Evolutionary conservation across 1,140 invertebrate species (phyloP).

Genomic region (Rhynchophorus ferrugineus): DNA sequence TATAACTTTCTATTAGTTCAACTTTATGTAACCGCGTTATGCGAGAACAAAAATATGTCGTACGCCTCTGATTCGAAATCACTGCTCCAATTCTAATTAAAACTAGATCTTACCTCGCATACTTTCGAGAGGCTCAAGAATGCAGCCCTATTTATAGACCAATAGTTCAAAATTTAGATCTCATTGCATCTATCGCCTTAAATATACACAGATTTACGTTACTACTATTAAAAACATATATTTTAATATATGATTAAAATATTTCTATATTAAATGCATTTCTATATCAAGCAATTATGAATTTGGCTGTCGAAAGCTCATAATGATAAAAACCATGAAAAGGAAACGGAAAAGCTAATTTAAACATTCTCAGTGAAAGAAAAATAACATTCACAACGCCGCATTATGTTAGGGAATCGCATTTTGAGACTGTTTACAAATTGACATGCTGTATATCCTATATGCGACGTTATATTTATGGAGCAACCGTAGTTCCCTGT

Average conservation of each 20-base stretch:
- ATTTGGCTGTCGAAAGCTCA: too few relatives aligned
- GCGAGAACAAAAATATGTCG: not conserved
- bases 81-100: conserved; percentile 9
- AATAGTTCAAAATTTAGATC: conserved; percentile 9
- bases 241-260: too few relatives aligned
- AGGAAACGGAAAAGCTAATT: not conserved
- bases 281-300: too few relatives aligned
- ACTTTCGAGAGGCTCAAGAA: conserved; percentile 2
- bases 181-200: conserved; percentile 6
- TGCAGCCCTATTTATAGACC: conserved; percentile 5
- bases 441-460: not conserved
- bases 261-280: too few relatives aligned
- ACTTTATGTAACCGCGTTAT: too few relatives aligned
- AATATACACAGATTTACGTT: too few relatives aligned
- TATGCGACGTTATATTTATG: conserved; percentile 1
- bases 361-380: not conserved
- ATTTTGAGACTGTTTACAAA: not conserved
- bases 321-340: too few relatives aligned
- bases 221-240: too few relatives aligned
- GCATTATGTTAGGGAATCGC: not conserved
- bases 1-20: too few relatives aligned
- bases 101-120: conserved; percentile 7
- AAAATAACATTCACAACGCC: not conserved
- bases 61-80: not conserved
- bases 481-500: not conserved